A percentile compares a stretch with the other conserved stretches of the same genome.
These are phyloP conservation scores for Ellobium chinense DNA, from an alignment of 2,888 invertebrate genomes.

Conservation along the genomic window DNA sequence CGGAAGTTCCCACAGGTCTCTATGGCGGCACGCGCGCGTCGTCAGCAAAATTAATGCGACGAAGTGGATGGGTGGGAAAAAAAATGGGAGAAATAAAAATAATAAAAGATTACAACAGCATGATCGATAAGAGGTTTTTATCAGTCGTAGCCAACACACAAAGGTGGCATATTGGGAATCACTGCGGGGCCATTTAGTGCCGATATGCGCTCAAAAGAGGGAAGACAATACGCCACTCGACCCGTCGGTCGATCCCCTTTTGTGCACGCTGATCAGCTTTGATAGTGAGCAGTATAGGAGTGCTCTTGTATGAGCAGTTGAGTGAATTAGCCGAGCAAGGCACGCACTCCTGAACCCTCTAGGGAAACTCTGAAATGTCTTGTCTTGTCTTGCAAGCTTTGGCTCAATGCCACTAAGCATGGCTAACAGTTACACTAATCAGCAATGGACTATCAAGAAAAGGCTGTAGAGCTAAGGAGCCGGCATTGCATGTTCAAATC, in stretches of 20 bases:
- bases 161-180: background rate
- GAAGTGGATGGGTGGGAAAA: no score
- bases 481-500: no score
- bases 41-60: background rate
- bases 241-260: background rate
- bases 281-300: background rate
- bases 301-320: background rate
- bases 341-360: no score
- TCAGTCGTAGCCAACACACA: background rate
- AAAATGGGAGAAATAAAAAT: background rate
- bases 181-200: background rate
- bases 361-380: no score
- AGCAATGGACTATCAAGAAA: no score
- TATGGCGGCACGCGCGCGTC: conserved; percentile 10
- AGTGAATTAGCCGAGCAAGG: background rate
- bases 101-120: background rate
- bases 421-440: no score
- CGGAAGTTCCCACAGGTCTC: conserved; percentile 15
- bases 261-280: background rate
- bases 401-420: no score
- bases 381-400: no score
- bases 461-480: no score
- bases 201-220: background rate
- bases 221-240: background rate
- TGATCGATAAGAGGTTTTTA: background rate